phyloP scores from a whole-genome alignment of 2,113 vertebrate species.

The Hyperoodon ampullatus region DNA sequence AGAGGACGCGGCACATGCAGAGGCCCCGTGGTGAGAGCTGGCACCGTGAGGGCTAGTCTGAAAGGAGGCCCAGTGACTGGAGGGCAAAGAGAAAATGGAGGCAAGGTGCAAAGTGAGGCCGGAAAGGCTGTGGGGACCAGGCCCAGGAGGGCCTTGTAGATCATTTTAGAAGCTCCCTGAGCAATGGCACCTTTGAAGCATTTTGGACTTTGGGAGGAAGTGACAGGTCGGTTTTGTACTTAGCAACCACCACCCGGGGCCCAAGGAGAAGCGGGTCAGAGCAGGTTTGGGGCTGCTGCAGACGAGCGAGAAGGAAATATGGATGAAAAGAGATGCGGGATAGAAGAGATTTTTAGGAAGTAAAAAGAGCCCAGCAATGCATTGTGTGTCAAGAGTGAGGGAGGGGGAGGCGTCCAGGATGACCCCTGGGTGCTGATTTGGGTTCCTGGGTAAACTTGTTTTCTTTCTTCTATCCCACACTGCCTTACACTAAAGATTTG shows the following conservation, averaged over 20 bases:
- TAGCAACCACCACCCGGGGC: not conserved
- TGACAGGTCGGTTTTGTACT: conserved; percentile 19
- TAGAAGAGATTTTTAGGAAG: not conserved
- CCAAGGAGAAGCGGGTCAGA: not conserved
- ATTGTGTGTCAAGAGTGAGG: not conserved
- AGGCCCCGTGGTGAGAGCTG: not conserved
- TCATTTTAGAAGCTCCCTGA: not conserved
- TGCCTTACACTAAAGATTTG: not conserved
- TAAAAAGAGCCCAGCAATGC: not conserved
- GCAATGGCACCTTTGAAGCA: not conserved
- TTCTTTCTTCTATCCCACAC: not conserved
- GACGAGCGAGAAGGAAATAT: not conserved
- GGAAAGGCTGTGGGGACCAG: not conserved
- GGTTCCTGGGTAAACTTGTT: not conserved
- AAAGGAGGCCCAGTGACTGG: not conserved
- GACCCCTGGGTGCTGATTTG: not conserved
- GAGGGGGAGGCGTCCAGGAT: not conserved
- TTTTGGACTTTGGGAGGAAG: conserved; percentile 16
- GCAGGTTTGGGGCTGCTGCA: not conserved
- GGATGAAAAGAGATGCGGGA: not conserved
- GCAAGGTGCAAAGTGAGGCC: not conserved
- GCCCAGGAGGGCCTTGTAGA: not conserved
- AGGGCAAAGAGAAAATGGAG: not conserved
- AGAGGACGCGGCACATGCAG: not conserved
- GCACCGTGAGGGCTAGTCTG: not conserved